Percentiles rank a stretch among this genome's conserved stretches.
Conservation (phyloP, 2,888 invertebrate genomes). For the Sminthurinus aureus region DNA sequence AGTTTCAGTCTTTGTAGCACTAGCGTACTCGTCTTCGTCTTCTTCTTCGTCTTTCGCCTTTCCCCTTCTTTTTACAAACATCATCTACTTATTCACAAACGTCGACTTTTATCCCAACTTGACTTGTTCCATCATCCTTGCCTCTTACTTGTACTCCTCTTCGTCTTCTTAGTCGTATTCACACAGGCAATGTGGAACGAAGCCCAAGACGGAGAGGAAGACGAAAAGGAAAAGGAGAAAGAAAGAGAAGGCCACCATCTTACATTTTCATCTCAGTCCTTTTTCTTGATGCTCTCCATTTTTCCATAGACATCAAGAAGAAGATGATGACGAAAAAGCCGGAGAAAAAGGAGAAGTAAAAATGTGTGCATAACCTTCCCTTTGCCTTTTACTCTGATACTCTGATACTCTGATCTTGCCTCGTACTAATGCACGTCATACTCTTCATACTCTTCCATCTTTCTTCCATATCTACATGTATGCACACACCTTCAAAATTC, state of each 20-base stretch:
- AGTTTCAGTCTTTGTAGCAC: too few relatives aligned
- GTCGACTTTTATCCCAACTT: slow-evolving; percentile 14
- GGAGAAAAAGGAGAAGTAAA: too few relatives aligned
- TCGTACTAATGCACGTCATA: too few relatives aligned
- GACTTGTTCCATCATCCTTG: neutral
- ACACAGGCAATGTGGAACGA: neutral
- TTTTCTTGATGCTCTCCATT: neutral
- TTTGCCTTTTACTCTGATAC: too few relatives aligned
- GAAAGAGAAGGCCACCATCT: slow-evolving; percentile 2
- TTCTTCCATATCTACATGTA: neutral
- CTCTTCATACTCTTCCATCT: neutral
- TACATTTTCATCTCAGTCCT: neutral
- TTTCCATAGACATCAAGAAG: too few relatives aligned
- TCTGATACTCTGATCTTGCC: too few relatives aligned
- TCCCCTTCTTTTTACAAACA: neutral
- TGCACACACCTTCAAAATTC: neutral
- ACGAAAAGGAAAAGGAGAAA: neutral
- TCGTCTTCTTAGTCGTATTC: neutral
- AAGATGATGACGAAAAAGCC: too few relatives aligned
- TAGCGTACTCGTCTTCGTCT: neutral
- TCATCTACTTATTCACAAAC: slow-evolving; percentile 10
- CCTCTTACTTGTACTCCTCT: neutral
- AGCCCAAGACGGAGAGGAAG: neutral
- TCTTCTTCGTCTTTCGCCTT: slow-evolving; percentile 2
- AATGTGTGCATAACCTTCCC: too few relatives aligned